Evolutionary conservation across 2,888 invertebrate genomes (phyloP).

Genomic region (Limenitis camilla): DNA sequence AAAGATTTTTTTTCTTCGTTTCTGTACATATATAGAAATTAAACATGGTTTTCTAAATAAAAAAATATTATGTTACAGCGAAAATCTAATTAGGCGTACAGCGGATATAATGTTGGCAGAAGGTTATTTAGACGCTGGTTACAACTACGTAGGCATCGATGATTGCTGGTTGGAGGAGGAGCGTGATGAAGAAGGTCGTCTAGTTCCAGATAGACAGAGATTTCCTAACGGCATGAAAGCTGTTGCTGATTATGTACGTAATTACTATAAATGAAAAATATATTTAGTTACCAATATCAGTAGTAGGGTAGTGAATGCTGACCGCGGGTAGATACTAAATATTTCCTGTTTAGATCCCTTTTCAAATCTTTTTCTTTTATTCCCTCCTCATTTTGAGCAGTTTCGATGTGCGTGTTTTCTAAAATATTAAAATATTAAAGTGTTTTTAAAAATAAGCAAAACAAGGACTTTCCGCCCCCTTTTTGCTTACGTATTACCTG

Average conservation of each 20-base stretch:
- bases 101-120: slow-evolving; percentile 78
- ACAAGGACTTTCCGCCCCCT: too few relatives aligned
- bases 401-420: too few relatives aligned
- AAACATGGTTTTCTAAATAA: too few relatives aligned
- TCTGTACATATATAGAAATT: too few relatives aligned
- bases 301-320: not conserved
- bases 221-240: slow-evolving; percentile 84
- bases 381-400: too few relatives aligned
- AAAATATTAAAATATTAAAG: too few relatives aligned
- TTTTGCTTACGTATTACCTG: too few relatives aligned
- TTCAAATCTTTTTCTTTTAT: too few relatives aligned
- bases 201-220: slow-evolving; percentile 78
- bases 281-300: not conserved
- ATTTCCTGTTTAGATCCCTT: too few relatives aligned
- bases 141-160: slow-evolving; percentile 82
- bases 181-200: slow-evolving; percentile 73
- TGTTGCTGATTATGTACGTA: slow-evolving; percentile 81
- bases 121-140: slow-evolving; percentile 81
- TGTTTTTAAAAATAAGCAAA: too few relatives aligned
- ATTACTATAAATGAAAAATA: not conserved
- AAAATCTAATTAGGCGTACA: slow-evolving; percentile 74
- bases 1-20: too few relatives aligned
- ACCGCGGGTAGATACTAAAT: too few relatives aligned
- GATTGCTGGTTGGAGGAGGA: slow-evolving; percentile 84
- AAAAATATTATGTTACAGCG: slow-evolving; percentile 64